A percentile compares a stretch with the other conserved stretches of the same genome.
Conservation (phyloP, 1,140 invertebrate genomes). For the Aphaenogaster rudis region DNA sequence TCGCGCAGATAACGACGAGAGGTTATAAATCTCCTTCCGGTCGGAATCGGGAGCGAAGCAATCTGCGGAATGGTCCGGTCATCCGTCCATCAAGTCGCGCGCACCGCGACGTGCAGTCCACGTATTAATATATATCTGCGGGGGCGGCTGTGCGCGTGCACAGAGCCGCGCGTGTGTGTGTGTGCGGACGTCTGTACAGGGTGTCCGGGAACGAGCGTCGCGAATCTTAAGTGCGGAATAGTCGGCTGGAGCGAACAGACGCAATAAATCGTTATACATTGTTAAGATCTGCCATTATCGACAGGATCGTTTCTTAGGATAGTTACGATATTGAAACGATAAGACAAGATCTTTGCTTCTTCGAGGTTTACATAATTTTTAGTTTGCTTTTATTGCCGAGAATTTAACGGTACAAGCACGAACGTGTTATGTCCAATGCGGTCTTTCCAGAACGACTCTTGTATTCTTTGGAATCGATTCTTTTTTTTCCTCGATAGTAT, state of each 20-base stretch:
- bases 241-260: neutral
- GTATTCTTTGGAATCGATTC: neutral
- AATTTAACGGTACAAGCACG: neutral
- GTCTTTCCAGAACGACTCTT: neutral
- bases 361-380: neutral
- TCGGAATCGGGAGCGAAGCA: slow-evolving; percentile 84
- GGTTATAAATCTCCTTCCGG: slow-evolving; percentile 87
- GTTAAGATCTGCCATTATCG: neutral
- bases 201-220: slow-evolving; percentile 35
- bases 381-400: neutral
- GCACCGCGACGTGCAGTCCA: slow-evolving; percentile 76
- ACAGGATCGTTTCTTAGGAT: neutral
- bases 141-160: slow-evolving; percentile 51
- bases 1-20: slow-evolving; percentile 84
- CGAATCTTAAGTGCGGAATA: neutral
- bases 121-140: slow-evolving; percentile 78
- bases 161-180: slow-evolving; percentile 21
- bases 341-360: neutral
- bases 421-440: neutral
- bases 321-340: neutral
- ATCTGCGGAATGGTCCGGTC: slow-evolving; percentile 86
- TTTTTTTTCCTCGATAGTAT: neutral
- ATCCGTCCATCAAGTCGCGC: slow-evolving; percentile 86
- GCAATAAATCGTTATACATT: neutral
- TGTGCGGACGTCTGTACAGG: slow-evolving; percentile 25